Conservation (phyloP, 2,113 vertebrate species). For the Tapirus terrestris region DNA sequence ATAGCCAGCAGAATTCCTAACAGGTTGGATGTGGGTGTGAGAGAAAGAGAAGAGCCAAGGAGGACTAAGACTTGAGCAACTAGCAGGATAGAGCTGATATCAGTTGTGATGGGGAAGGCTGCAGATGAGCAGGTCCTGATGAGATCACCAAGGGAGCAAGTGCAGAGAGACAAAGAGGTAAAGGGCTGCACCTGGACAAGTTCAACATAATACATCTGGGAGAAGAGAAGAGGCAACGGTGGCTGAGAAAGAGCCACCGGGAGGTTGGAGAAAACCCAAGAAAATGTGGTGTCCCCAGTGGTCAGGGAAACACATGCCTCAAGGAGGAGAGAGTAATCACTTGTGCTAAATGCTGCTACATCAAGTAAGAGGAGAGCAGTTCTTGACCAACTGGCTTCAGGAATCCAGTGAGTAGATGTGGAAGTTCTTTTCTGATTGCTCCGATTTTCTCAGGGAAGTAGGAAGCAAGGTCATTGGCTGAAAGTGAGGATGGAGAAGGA, state of each 20-base stretch:
- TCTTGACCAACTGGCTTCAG: rapidly evolving
- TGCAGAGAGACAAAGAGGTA: background rate
- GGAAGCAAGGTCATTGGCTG: background rate
- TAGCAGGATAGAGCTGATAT: background rate
- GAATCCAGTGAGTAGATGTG: too few relatives aligned
- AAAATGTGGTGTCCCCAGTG: rapidly evolving
- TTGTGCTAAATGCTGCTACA: rapidly evolving
- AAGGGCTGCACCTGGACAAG: background rate
- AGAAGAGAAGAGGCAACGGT: background rate
- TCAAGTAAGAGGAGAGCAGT: background rate
- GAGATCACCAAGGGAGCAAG: background rate
- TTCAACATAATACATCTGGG: background rate
- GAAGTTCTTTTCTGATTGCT: background rate
- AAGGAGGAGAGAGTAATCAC: background rate
- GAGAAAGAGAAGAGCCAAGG: background rate
- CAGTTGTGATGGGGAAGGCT: background rate
- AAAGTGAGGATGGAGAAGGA: background rate
- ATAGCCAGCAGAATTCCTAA: background rate
- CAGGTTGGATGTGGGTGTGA: background rate
- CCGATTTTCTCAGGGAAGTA: background rate
- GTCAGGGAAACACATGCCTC: rapidly evolving
- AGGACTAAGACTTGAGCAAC: too few relatives aligned
- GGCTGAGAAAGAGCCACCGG: background rate
- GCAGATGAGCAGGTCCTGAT: background rate
- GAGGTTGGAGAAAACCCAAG: background rate